Percentiles rank a stretch among this genome's conserved stretches.
These are phyloP conservation scores for Menidia beryllina DNA, from an alignment of 2,113 vertebrate genomes.

Conservation along the genomic window DNA sequence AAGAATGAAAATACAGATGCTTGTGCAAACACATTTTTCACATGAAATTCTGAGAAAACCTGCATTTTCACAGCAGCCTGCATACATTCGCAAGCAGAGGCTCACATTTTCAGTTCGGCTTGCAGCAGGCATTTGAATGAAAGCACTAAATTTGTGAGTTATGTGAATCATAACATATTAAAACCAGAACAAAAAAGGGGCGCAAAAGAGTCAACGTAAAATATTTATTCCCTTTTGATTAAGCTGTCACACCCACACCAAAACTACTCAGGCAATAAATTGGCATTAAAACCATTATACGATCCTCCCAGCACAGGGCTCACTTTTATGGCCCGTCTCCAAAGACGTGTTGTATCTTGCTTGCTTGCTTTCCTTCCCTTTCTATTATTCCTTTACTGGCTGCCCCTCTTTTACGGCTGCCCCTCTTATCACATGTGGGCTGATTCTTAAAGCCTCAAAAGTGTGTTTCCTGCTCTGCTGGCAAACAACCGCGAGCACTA, in stretches of 20 bases:
- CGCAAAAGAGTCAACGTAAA: conserved; percentile 17
- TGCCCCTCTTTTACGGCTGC: conserved; percentile 17
- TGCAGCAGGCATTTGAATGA: neutral
- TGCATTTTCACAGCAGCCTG: neutral
- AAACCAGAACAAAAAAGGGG: neutral
- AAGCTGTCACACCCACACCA: conserved; percentile 18
- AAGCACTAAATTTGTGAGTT: neutral
- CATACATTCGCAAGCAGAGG: too few relatives aligned
- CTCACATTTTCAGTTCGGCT: neutral
- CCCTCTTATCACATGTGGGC: conserved; percentile 22
- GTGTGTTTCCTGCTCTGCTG: conserved; percentile 27
- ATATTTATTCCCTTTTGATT: conserved; percentile 11
- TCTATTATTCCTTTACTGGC: conserved; percentile 3
- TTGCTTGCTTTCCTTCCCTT: neutral
- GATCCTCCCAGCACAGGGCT: conserved; percentile 4
- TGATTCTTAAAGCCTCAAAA: conserved; percentile 47
- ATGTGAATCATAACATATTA: neutral
- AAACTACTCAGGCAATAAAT: conserved; percentile 57
- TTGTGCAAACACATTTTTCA: too few relatives aligned
- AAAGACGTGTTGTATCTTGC: conserved; percentile 29
- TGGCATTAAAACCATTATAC: conserved; percentile 38
- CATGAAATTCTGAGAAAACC: neutral
- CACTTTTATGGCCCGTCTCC: conserved; percentile 27
- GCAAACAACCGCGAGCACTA: neutral
- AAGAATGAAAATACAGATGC: too few relatives aligned